Percentiles rank a stretch among this genome's conserved stretches.
phyloP scores from a whole-genome alignment of 2,113 vertebrate genomes.

The Chloebia gouldiae region DNA sequence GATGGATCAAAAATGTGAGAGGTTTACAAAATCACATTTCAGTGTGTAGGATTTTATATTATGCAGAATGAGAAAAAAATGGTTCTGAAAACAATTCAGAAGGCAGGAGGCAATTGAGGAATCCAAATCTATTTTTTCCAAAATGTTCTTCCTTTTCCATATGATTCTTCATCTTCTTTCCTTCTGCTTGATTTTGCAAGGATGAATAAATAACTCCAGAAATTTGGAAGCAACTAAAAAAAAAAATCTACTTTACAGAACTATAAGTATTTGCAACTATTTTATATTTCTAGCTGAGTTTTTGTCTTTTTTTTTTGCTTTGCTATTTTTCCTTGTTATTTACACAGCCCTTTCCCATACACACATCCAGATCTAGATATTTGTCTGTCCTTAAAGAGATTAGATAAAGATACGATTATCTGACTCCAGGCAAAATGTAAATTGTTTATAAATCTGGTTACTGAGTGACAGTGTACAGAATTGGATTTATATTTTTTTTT shows the following conservation, averaged over 20 bases:
- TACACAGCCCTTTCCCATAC: not conserved
- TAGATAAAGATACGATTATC: constrained; percentile 2
- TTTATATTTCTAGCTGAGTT: not conserved
- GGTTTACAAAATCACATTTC: not conserved
- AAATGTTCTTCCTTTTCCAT: not conserved
- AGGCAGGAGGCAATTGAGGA: not conserved
- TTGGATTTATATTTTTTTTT: not conserved
- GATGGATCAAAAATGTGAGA: not conserved
- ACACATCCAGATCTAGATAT: not conserved
- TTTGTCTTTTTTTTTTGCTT: not conserved
- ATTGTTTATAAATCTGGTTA: constrained; percentile 14
- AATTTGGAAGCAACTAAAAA: not conserved
- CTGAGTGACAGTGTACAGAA: not conserved
- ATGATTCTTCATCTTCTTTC: not conserved
- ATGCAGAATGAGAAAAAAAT: not conserved
- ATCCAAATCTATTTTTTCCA: not conserved
- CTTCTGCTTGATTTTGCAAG: not conserved
- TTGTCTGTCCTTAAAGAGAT: not conserved
- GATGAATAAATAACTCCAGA: not conserved
- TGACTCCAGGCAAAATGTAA: constrained; percentile 8
- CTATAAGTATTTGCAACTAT: not conserved
- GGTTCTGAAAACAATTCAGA: not conserved
- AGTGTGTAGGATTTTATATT: not conserved
- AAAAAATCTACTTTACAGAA: not conserved
- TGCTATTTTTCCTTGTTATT: not conserved